A percentile compares a stretch with the other conserved stretches of the same genome.
Evolutionary conservation across 2,113 vertebrate genomes (phyloP).

Genomic region (Micronycteris hirsuta): DNA sequence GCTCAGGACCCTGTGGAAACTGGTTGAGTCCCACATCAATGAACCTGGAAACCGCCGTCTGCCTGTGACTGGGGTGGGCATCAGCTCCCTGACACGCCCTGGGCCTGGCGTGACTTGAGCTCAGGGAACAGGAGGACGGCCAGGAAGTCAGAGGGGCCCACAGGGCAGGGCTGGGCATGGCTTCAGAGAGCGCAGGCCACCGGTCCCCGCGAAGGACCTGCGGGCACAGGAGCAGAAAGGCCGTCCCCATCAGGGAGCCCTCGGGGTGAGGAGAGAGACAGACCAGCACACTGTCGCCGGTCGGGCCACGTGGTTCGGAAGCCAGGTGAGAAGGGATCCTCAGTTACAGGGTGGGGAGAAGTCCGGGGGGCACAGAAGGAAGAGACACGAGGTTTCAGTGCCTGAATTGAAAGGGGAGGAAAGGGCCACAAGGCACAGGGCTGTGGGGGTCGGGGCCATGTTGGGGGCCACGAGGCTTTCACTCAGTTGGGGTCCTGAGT

Average conservation of each 20-base stretch:
- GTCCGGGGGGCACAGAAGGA: neutral
- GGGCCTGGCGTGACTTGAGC: neutral
- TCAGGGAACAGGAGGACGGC: neutral
- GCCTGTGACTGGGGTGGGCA: neutral
- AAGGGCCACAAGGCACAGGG: neutral
- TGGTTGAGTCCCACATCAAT: no score
- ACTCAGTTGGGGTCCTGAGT: neutral
- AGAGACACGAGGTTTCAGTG: neutral
- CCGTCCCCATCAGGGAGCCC: neutral
- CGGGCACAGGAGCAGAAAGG: neutral
- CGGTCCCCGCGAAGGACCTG: neutral
- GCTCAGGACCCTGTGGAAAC: neutral
- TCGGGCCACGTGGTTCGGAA: rapidly evolving
- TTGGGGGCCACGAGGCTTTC: neutral
- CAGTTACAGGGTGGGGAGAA: no score
- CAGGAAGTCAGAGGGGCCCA: neutral
- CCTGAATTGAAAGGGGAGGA: neutral
- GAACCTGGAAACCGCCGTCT: neutral
- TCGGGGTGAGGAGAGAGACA: neutral
- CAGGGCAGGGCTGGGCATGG: neutral
- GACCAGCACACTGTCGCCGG: neutral
- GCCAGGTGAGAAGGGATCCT: neutral
- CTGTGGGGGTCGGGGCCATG: no score
- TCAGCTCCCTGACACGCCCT: neutral
- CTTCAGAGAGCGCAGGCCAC: neutral